A percentile compares a stretch with the other conserved stretches of the same genome.
Conservation (phyloP, 2,888 invertebrate genomes). For the Caenorhabditis zanzibari region DNA sequence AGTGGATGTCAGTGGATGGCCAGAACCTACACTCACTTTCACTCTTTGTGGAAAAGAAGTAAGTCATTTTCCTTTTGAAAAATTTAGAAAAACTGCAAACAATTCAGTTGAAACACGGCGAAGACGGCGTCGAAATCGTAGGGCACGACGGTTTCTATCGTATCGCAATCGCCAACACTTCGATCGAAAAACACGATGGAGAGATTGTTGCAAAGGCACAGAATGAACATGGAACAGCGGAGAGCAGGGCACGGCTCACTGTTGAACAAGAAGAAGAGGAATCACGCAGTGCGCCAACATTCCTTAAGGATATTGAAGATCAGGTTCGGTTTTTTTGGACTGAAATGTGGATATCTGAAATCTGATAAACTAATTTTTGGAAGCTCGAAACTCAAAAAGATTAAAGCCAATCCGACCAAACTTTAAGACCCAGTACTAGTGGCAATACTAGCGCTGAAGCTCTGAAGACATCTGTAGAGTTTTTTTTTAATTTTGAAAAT, state of each 20-base stretch:
- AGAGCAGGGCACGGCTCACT: conserved; percentile 89
- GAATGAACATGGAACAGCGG: conserved; percentile 86
- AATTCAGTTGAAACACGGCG: conserved; percentile 76
- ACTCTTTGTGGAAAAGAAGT: conserved; percentile 78
- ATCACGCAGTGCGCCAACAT: conserved; percentile 80
- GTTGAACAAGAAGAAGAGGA: conserved; percentile 79
- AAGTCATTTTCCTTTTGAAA: conserved; percentile 8
- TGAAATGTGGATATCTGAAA: background rate
- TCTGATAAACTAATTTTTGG: background rate
- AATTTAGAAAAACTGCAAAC: background rate
- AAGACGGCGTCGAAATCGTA: conserved; percentile 79
- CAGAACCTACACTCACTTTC: conserved; percentile 81
- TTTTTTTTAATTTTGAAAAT: background rate
- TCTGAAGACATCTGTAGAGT: background rate
- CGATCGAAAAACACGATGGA: conserved; percentile 83
- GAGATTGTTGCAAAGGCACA: conserved; percentile 84
- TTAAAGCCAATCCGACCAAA: too few species aligned
- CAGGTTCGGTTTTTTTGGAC: conserved; percentile 68
- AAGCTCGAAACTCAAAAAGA: background rate
- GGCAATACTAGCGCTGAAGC: too few species aligned
- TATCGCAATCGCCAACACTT: conserved; percentile 75
- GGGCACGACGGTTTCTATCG: conserved; percentile 79
- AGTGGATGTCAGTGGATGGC: conserved; percentile 80
- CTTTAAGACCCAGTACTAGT: too few species aligned
- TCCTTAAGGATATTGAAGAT: conserved; percentile 83